Conservation (phyloP, 2,888 invertebrate species). For the Drosophila mercatorum region DNA sequence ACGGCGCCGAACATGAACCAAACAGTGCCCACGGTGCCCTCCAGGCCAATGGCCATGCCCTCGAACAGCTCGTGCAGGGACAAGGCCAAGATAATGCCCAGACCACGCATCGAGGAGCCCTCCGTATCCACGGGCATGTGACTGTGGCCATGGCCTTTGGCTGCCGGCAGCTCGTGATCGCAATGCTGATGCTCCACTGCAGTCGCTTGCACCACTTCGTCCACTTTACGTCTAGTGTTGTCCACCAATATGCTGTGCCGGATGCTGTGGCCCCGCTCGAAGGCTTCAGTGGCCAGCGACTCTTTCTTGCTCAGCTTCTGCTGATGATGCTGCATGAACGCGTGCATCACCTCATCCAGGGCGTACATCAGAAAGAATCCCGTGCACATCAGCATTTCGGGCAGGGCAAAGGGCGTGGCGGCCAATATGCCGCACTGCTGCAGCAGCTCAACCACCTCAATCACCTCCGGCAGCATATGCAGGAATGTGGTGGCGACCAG, state of each 20-base stretch:
- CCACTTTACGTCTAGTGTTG: neutral
- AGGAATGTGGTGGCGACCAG: slow-evolving; percentile 92
- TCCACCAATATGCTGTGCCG: slow-evolving; percentile 77
- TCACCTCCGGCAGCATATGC: slow-evolving; percentile 92
- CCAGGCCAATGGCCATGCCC: slow-evolving; percentile 92
- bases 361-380: slow-evolving; percentile 92
- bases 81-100: slow-evolving; percentile 92
- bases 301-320: slow-evolving; percentile 72
- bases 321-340: slow-evolving; percentile 87
- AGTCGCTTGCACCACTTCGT: neutral
- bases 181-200: neutral
- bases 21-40: slow-evolving; percentile 87
- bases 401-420: slow-evolving; percentile 87
- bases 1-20: slow-evolving; percentile 94
- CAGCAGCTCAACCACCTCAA: slow-evolving; percentile 88
- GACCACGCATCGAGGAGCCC: slow-evolving; percentile 87
- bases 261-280: slow-evolving; percentile 81
- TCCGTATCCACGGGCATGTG: slow-evolving; percentile 71
- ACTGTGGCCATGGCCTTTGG: slow-evolving; percentile 47
- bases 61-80: slow-evolving; percentile 95
- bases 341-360: slow-evolving; percentile 92
- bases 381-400: slow-evolving; percentile 90
- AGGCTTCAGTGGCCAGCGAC: slow-evolving; percentile 77
- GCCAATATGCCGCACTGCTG: slow-evolving; percentile 85
- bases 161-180: slow-evolving; percentile 12